Base-by-base conservation (phyloP, 1,140 invertebrate genomes). In the Drosophila prosaltans region DNA sequence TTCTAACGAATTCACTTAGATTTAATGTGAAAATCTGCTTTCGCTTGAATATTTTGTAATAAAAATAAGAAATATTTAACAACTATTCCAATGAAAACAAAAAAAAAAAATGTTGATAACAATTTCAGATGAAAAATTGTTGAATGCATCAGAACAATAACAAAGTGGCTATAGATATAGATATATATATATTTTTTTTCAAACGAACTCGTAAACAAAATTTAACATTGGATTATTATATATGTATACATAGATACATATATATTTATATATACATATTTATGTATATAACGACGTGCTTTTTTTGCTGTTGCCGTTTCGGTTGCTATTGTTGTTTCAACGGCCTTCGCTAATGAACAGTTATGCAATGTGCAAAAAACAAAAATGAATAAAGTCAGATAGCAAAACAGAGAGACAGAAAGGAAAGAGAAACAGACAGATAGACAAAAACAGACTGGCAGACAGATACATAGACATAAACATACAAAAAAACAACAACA, bases 271-370 rank as follows among this genome's bases (percentile, higher is more conserved):
- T 36, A 36, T 36, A 36, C 45, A 39, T 74, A 32, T 57, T 57
- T 36, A 36, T 36, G 6, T 36, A 36, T 36, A 36, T 69, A 58
- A 62, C 74, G 72, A 88, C 83, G 79, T 81, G 80, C 71, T 81
- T 67, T 45, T 45, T 65, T 43, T 58, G 45, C 30, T 51, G 65
- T 48, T 68, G 69, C 43, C 69, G 66, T 66, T 66, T 65, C 16
- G 65, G 60, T 48, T 36, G 67, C 65, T 75, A 65, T 72, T 76
- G 74, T 76, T 68, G 68, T 69, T 78, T 51, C 45, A 67, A 81
- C 78, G 79, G 84, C 84, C 84, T 89, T 83, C 78, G 74, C 77
- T 78, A 89, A 89, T 88, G 86, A 88, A 78, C 84, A 82, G 84
- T 88, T 88, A 88, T 88, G 84, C 84, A 88, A 89, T 83, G 77